Evolutionary conservation across 1,140 invertebrate genomes (phyloP), one percentile per base, ranked within the genome.

Genomic region (Medauroidea extradentata): DNA sequence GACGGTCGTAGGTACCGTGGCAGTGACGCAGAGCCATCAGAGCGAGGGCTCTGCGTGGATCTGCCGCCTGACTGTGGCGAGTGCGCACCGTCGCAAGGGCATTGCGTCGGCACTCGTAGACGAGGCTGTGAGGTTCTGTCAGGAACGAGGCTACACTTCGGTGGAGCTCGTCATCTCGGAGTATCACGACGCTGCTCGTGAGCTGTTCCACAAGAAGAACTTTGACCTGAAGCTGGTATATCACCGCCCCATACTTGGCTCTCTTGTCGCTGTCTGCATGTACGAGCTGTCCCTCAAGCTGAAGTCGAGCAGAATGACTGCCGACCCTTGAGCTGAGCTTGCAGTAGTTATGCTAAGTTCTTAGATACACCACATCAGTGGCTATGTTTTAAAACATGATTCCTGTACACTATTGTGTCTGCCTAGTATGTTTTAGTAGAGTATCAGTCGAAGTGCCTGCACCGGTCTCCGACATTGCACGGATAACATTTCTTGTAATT

Each of bases 181-280:
- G 62, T 79, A 81, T 58, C 78, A 77, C 19, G 71, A 78, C 29
- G 72, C 67, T 56, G 79, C 76, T 24, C 67, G 74, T 58, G 75
- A 75, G 61, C 61, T 82, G 13, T 81, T 77, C 57, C 63, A 77
- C n/a, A 79, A 78, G 34, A 78, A 75, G 55, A 79, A 78, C 14
- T 83, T 83, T 61, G 77, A 81, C 60, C 65, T 80, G 1, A 73
- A 77, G 57, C 75, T 79, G 64, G 76, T 81, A 69, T 81, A 81
- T 59, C 74, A 79, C 48, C 79, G 76, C 55, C 69, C 68, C 9
- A 65, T 80, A 18, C n/a, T 81, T 8, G 75, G 77, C 5, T 67
- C 70, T 4, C 25, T 78, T 5, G 55, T 79, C 21, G 72, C 73
- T 7, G 66, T 79, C 61, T 68, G 75, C 25, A 78, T 78, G 71